Percentiles rank a stretch among this genome's conserved stretches.
These are phyloP conservation scores for Ganaspis brasiliensis DNA, from an alignment of 2,888 invertebrate genomes.

Conservation along the genomic window DNA sequence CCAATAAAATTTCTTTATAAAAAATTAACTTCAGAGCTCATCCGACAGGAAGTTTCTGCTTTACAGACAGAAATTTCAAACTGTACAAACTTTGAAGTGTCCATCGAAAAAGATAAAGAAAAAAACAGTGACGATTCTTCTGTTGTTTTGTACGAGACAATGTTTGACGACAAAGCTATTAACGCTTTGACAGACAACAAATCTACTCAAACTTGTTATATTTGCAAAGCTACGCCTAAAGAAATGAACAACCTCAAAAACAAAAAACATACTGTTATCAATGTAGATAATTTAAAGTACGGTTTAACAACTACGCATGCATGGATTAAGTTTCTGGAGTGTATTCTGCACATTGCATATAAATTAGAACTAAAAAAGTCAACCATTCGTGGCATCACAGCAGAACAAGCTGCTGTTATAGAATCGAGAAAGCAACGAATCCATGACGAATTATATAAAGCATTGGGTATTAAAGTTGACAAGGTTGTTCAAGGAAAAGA, in stretches of 20 bases:
- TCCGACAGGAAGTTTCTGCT: too few relatives aligned
- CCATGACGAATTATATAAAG: slow-evolving; percentile 9
- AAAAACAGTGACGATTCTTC: too few relatives aligned
- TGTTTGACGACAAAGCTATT: slow-evolving; percentile 12
- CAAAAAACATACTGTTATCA: not conserved
- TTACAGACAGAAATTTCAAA: too few relatives aligned
- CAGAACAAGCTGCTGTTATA: slow-evolving; percentile 21
- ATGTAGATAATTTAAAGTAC: slow-evolving; percentile 21
- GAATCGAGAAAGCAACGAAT: slow-evolving; percentile 20
- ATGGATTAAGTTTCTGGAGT: slow-evolving; percentile 41
- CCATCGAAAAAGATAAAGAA: too few relatives aligned
- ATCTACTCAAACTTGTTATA: slow-evolving; percentile 37
- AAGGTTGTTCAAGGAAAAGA: slow-evolving; percentile 47
- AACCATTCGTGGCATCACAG: not conserved
- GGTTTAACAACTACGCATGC: slow-evolving; percentile 38
- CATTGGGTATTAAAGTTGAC: slow-evolving; percentile 44
- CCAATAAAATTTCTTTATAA: too few relatives aligned
- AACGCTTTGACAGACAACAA: slow-evolving; percentile 27
- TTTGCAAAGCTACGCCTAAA: slow-evolving; percentile 40
- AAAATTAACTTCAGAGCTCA: too few relatives aligned
- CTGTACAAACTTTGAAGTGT: too few relatives aligned
- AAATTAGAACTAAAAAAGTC: slow-evolving; percentile 29
- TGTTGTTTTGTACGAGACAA: too few relatives aligned
- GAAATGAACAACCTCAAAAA: slow-evolving; percentile 48
- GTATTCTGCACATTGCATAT: slow-evolving; percentile 27